Conservation (phyloP, 2,113 vertebrate species). For the Etheostoma cragini region DNA sequence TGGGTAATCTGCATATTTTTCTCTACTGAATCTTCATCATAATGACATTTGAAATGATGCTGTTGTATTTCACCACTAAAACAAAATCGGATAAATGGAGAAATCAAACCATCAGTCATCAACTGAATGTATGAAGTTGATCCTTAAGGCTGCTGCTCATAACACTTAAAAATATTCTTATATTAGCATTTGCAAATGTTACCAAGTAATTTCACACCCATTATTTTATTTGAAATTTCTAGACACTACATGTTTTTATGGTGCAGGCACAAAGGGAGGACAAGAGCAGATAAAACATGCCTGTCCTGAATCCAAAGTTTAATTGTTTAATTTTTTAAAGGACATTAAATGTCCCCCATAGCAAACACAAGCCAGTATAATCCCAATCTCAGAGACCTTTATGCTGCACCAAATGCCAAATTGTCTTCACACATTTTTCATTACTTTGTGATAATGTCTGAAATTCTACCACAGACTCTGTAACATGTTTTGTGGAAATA, state of each 20-base stretch:
- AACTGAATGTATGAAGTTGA: constrained; percentile 8
- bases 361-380: constrained; percentile 31
- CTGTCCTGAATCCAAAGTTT: constrained; percentile 19
- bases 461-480: too few species aligned
- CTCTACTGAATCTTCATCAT: background rate
- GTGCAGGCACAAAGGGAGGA: background rate
- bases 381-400: constrained; percentile 12
- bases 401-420: constrained; percentile 31
- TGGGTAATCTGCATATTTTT: background rate
- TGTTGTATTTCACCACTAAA: constrained; percentile 9
- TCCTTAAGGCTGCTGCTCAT: constrained; percentile 16
- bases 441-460: too few species aligned
- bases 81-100: constrained; percentile 3
- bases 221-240: constrained; percentile 29
- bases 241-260: constrained; percentile 20
- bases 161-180: constrained; percentile 23
- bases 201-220: constrained; percentile 50
- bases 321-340: constrained; percentile 21
- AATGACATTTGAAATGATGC: background rate
- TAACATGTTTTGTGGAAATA: too few species aligned
- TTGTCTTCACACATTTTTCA: constrained; percentile 7
- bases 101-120: constrained; percentile 5
- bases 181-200: constrained; percentile 45
- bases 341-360: constrained; percentile 12
- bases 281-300: constrained; percentile 3